Evolutionary conservation across 2,797 vertebrate species (phyloP).

Genomic region (Lagocephalus sceleratus): DNA sequence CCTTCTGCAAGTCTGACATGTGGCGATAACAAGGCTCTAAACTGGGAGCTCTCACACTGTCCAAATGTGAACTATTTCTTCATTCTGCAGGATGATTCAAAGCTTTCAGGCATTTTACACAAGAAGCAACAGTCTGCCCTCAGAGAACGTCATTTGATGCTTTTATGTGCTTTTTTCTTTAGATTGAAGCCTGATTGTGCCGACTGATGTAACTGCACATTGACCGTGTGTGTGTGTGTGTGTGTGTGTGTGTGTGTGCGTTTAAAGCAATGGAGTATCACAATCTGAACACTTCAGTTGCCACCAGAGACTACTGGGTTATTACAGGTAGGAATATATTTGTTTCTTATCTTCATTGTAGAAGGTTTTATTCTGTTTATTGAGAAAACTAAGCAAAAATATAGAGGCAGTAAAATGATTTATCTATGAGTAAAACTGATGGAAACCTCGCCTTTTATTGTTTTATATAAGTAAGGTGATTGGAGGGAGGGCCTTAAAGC

Average conservation of each 20-base stretch:
- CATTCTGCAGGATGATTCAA: slow-evolving; percentile 6
- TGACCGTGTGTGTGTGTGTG: no score
- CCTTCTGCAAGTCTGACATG: slow-evolving; percentile 41
- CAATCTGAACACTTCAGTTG: slow-evolving; percentile 90
- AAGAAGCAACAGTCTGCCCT: neutral
- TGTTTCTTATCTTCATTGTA: neutral
- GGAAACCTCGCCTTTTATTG: no score
- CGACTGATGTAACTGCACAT: neutral
- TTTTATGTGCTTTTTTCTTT: neutral
- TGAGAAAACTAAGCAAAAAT: no score
- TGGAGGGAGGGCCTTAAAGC: no score
- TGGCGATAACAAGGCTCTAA: slow-evolving; percentile 40
- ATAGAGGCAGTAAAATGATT: no score
- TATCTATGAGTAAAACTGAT: no score
- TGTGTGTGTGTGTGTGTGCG: slow-evolving; percentile 17
- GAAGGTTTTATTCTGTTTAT: neutral
- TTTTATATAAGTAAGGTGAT: no score
- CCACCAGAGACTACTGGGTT: slow-evolving; percentile 95
- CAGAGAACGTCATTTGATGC: neutral
- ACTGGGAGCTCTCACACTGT: slow-evolving; percentile 25
- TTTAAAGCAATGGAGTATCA: slow-evolving; percentile 90
- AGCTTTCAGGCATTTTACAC: slow-evolving; percentile 2
- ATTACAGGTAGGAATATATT: slow-evolving; percentile 86
- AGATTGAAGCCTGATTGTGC: neutral
- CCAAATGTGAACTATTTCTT: slow-evolving; percentile 9